Evolutionary conservation across 1,140 invertebrate genomes (phyloP).

Genomic region (Platyura marginata): DNA sequence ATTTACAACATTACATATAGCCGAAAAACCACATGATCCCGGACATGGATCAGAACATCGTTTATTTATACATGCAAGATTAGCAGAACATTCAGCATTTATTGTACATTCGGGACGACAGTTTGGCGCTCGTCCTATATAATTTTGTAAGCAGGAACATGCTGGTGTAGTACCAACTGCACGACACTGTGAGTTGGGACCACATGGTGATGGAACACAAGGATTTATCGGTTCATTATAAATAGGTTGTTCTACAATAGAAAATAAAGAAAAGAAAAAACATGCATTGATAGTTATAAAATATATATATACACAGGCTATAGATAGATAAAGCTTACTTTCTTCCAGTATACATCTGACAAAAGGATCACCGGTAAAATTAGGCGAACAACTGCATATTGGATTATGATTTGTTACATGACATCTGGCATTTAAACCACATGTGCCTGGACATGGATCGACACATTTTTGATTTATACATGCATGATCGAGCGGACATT

Average conservation of each 20-base stretch:
- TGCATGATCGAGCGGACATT: conserved; percentile 46
- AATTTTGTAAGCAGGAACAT: conserved; percentile 56
- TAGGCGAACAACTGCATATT: conserved; percentile 48
- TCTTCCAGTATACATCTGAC: conserved; percentile 35
- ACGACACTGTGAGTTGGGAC: conserved; percentile 50
- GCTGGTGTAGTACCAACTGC: conserved; percentile 37
- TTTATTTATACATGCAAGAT: conserved; percentile 54
- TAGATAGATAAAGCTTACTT: conserved; percentile 4
- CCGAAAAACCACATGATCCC: conserved; percentile 56
- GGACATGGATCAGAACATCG: conserved; percentile 62
- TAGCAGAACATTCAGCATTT: conserved; percentile 59
- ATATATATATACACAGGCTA: no score
- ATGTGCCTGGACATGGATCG: conserved; percentile 57
- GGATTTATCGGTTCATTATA: conserved; percentile 41
- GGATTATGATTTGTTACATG: conserved; percentile 57
- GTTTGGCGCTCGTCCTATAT: conserved; percentile 57
- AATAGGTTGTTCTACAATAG: not conserved
- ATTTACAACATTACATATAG: conserved; percentile 55
- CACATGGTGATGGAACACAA: conserved; percentile 61
- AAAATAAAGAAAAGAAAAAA: not conserved
- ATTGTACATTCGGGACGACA: conserved; percentile 64
- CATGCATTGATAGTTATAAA: no score
- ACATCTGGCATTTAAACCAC: conserved; percentile 52
- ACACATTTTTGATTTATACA: conserved; percentile 56
- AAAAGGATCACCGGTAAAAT: conserved; percentile 54